Conservation (phyloP, 1,140 invertebrate species). For the Plectus sambesii region DNA sequence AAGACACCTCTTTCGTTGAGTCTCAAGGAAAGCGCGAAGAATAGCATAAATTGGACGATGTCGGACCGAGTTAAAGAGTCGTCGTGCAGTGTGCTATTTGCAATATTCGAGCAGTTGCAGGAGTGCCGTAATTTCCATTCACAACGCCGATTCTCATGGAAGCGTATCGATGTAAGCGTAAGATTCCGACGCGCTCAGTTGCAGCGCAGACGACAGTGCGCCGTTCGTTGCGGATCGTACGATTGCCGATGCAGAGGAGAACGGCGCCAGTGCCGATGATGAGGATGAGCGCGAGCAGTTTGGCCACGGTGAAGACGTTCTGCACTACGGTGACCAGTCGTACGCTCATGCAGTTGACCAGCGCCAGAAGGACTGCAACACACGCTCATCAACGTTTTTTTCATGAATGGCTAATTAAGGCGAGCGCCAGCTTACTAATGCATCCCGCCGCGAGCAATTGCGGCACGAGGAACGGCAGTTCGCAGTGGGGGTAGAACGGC, state of each 20-base stretch:
- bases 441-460: slow-evolving; percentile 71
- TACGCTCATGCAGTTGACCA: slow-evolving; percentile 90
- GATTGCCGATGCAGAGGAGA: slow-evolving; percentile 58
- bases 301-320: slow-evolving; percentile 91
- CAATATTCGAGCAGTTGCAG: too few relatives aligned
- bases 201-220: too few relatives aligned
- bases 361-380: slow-evolving; percentile 72
- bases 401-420: slow-evolving; percentile 6
- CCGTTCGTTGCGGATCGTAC: too few relatives aligned
- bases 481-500: slow-evolving; percentile 74
- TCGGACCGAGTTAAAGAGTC: background rate
- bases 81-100: too few relatives aligned
- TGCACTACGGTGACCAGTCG: slow-evolving; percentile 88
- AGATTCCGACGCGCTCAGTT: too few relatives aligned
- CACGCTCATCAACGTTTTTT: slow-evolving; percentile 19
- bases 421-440: slow-evolving; percentile 64
- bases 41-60: background rate
- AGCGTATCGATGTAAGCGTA: too few relatives aligned
- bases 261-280: slow-evolving; percentile 80
- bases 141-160: too few relatives aligned
- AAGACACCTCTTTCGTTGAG: too few relatives aligned
- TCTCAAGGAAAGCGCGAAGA: too few relatives aligned
- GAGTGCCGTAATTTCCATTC: too few relatives aligned
- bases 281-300: slow-evolving; percentile 75
- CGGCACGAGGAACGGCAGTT: slow-evolving; percentile 66